A percentile compares a stretch with the other conserved stretches of the same genome.
phyloP scores from a whole-genome alignment of 2,797 vertebrate genomes.

The Cyprinella venusta region DNA sequence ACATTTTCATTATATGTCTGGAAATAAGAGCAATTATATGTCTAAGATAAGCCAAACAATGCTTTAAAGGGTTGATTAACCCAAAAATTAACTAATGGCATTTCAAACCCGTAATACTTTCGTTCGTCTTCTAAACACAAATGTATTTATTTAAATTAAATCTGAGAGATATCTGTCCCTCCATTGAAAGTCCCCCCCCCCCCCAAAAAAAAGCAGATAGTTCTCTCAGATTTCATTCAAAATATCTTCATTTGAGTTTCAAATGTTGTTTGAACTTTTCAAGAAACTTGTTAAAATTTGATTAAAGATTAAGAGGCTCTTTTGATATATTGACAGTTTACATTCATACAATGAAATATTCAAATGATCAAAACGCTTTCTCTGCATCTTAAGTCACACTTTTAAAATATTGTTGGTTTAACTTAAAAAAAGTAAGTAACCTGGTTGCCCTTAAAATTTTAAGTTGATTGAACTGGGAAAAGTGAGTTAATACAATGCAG shows the following conservation, averaged over 20 bases:
- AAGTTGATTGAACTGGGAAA: too few species aligned
- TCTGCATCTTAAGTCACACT: too few species aligned
- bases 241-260: background rate
- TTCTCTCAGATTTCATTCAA: background rate
- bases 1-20: background rate
- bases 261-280: background rate
- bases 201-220: too few species aligned
- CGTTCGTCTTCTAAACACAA: background rate
- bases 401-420: too few species aligned
- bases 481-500: too few species aligned
- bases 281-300: background rate
- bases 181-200: background rate
- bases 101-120: background rate
- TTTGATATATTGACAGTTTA: background rate
- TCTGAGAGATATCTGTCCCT: background rate
- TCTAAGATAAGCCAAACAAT: background rate
- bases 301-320: background rate
- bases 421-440: too few species aligned
- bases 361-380: background rate
- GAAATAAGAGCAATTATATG: background rate
- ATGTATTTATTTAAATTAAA: background rate
- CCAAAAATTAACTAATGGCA: background rate
- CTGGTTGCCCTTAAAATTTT: too few species aligned
- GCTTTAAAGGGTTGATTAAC: background rate
- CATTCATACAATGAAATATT: background rate